These are phyloP conservation scores for Bombus sylvicola DNA, from an alignment of 1,140 invertebrate species.

Conservation along the genomic window DNA sequence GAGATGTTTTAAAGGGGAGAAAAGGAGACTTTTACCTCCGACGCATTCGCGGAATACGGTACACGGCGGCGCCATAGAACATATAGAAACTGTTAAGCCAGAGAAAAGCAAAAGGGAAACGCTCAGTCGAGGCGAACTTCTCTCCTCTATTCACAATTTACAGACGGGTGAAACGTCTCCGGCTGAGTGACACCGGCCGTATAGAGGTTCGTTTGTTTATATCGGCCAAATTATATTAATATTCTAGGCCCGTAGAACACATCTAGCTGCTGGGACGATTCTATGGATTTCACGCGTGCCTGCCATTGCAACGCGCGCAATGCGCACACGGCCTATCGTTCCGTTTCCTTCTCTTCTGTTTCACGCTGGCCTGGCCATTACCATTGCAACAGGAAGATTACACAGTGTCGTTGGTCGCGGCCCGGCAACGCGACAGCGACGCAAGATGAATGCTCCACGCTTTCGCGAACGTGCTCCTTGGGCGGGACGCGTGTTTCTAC, in stretches of 20 bases:
- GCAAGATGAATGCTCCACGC: slow-evolving; percentile 65
- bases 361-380: neutral
- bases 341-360: neutral
- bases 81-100: neutral
- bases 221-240: slow-evolving; percentile 62
- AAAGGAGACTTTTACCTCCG: neutral
- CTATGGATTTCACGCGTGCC: slow-evolving; percentile 51
- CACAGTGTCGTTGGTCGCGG: slow-evolving; percentile 52
- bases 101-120: slow-evolving; percentile 28
- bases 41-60: neutral
- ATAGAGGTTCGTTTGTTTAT: slow-evolving; percentile 38
- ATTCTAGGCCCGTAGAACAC: slow-evolving; percentile 50
- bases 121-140: neutral
- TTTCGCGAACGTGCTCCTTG: slow-evolving; percentile 60
- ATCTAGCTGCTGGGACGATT: slow-evolving; percentile 22
- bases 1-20: neutral
- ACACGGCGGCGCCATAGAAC: neutral
- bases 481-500: slow-evolving; percentile 59
- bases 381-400: slow-evolving; percentile 29
- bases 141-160: slow-evolving; percentile 16
- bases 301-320: slow-evolving; percentile 14
- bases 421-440: slow-evolving; percentile 49
- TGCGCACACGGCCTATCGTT: neutral
- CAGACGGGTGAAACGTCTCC: slow-evolving; percentile 23
- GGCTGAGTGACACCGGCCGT: slow-evolving; percentile 19